Base-by-base conservation (phyloP, 2,797 vertebrate genomes). In the Carapus acus region DNA sequence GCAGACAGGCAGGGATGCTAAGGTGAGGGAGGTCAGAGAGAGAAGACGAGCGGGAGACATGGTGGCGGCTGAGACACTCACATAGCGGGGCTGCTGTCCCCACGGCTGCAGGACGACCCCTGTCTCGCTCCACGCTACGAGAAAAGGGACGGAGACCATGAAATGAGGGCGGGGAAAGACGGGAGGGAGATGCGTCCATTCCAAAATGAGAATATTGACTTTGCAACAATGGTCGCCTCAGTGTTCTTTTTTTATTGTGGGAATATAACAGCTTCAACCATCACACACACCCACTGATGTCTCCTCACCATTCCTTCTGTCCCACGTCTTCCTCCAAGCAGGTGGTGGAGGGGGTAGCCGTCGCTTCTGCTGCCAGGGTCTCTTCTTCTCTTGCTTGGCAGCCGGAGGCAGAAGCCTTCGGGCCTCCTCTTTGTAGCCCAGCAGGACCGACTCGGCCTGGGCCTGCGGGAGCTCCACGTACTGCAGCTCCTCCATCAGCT, bases 361-460 rank as follows among this genome's bases (percentile, higher is more conserved):
- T 27, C 82, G 88, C 44, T 49, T 80, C 41, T 81, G 78, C 65
- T 78, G 73, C 52, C 79, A 66, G 21, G 77, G 78, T 60, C 88
- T 91, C 54, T 86, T 88, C 75, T 73, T 77, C 17, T 75, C 65
- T 12, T 86, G 88, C 71, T 87, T 89, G 40, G 87, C 78, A 0
- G 86, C 72, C 1, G 90, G 77, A 1, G 93, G 93, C 27, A 94
- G 86, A 46, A 91, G 83, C 27, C 86, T 88, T 31, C 80, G 81
- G 0, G 93, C 91, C 62, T 91, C 81, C 6, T 90, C 89, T 66
- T 90, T 90, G 52, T 90, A 93, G 16, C 83, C 81, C n/a, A 79
- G 85, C 66, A 96, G 83, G 62, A 94, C 73, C 8, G 64, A 73
- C 58, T 88, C 86, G 1, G 90, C 90, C 43, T 89, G 82, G 8